phyloP scores from a whole-genome alignment of 2,113 vertebrate genomes.

The Mus spicilegus region DNA sequence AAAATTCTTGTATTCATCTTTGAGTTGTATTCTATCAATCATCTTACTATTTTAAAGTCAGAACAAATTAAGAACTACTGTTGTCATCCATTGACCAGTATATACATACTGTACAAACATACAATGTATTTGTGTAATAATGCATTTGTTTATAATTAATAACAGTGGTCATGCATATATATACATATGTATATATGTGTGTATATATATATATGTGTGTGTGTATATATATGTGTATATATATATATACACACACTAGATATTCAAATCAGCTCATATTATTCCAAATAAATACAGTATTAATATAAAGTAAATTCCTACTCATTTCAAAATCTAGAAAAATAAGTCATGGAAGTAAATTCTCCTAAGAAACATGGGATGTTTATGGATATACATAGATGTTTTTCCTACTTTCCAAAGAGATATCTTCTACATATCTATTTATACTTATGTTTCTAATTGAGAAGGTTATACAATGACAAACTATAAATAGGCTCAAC shows the following conservation, averaged over 20 bases:
- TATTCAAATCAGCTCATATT: slow-evolving; percentile 45
- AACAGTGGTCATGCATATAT: not conserved
- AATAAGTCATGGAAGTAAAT: slow-evolving; percentile 1
- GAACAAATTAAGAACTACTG: not conserved
- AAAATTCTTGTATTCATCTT: slow-evolving; percentile 34
- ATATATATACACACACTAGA: not conserved
- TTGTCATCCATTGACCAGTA: not conserved
- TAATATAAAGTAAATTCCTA: slow-evolving; percentile 48
- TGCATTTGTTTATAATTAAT: not conserved
- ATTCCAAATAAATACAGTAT: slow-evolving; percentile 14
- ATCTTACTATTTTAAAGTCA: slow-evolving; percentile 18
- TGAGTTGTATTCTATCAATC: not conserved
- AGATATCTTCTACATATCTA: slow-evolving; percentile 18
- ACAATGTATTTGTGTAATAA: not conserved
- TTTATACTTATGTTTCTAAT: slow-evolving; percentile 20
- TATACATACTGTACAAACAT: not conserved
- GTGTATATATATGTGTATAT: too few relatives aligned
- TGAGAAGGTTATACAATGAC: not conserved
- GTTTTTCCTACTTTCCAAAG: slow-evolving; percentile 33
- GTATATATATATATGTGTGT: too few relatives aligned
- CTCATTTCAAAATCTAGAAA: slow-evolving; percentile 50
- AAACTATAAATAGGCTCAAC: not conserved
- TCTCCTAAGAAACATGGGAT: slow-evolving; percentile 32
- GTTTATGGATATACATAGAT: not conserved
- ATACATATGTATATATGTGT: too few relatives aligned